Evolutionary conservation across 1,140 invertebrate species (phyloP), one percentile per base, ranked within the genome.

Genomic region (Drosophila trapezifrons): DNA sequence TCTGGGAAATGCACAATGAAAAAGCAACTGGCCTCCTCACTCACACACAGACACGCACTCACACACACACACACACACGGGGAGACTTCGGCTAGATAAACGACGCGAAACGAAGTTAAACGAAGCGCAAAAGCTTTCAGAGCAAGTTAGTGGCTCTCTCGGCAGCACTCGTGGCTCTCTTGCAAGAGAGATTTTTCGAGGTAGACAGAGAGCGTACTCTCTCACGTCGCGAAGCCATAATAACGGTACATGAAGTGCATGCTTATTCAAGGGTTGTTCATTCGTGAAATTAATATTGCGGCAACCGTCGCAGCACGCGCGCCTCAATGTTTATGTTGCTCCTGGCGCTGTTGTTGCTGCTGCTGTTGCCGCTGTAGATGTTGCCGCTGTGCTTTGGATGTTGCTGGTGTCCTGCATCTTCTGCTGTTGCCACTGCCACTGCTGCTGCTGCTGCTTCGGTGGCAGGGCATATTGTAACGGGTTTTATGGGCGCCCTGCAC

Each of bases 251-350:
- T 89, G 65, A 84, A 89, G 84, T 89, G 84, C 78, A 89, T 89
- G 79, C 86, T 80, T 90, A 82, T 90, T 90, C 86, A 87, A 90
- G 86, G 87, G 86, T 87, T 90, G 87, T 90, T 90, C 87, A 90
- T 84, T 90, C 80, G 89, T 90, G 78, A 90, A 90, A 90, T 90
- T 90, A 90, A 90, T 90, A 90, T 90, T 87, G 80, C 85, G 84
- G 84, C 70, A 78, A 81, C 76, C 70, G 54, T 73, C 59, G 64
- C 83, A 81, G 81, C 83, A 82, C 82, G 78, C 83, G 84, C 84
- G 80, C 80, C 76, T 67, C 80, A 84, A 78, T 89, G 84, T 89
- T 89, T 89, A 84, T 89, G 84, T 89, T 83, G 70, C 55, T 78
- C 76, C 45, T 72, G 65, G 47, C 70, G 38, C 25, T 66, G 51